Evolutionary conservation across 2,797 vertebrate genomes (phyloP).

Genomic region (Enteromius anoplus): DNA sequence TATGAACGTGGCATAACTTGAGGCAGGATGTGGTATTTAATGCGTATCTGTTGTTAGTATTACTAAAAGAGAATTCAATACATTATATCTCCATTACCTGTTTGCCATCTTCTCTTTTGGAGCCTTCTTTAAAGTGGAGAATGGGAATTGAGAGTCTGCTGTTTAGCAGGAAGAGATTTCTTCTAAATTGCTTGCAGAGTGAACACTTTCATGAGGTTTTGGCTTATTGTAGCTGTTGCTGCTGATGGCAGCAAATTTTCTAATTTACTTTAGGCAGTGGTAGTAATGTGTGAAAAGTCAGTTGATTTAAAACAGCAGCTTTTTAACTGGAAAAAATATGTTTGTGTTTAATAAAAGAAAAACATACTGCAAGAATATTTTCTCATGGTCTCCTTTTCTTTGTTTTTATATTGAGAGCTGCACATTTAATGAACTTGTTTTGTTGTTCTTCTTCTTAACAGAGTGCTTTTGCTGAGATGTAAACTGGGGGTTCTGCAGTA

Average conservation of each 20-base stretch:
- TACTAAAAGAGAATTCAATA: background rate
- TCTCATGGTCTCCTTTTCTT: background rate
- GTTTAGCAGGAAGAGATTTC: constrained; percentile 2
- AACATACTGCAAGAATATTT: background rate
- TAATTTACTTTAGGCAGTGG: background rate
- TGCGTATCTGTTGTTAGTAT: background rate
- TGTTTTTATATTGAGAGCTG: background rate
- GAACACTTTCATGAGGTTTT: constrained; percentile 9
- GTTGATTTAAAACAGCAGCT: constrained; percentile 8
- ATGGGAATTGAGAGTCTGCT: background rate
- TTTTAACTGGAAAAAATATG: constrained; percentile 19
- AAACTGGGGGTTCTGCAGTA: constrained; percentile 98
- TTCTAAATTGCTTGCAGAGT: constrained; percentile 9
- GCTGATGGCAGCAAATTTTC: constrained; percentile 20
- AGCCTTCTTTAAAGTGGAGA: background rate
- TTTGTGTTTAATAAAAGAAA: background rate
- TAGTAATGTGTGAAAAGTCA: constrained; percentile 8
- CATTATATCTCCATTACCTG: background rate
- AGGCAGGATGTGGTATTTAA: constrained; percentile 4
- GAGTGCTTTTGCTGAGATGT: constrained; percentile 92
- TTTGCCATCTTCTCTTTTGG: constrained; percentile 12
- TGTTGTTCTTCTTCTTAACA: constrained; percentile 65
- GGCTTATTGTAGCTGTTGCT: constrained; percentile 15
- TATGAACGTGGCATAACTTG: background rate
- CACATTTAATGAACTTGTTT: background rate